Percentiles rank a stretch among this genome's conserved stretches.
phyloP scores from a whole-genome alignment of 2,888 invertebrate species.

The Cerastoderma edule region DNA sequence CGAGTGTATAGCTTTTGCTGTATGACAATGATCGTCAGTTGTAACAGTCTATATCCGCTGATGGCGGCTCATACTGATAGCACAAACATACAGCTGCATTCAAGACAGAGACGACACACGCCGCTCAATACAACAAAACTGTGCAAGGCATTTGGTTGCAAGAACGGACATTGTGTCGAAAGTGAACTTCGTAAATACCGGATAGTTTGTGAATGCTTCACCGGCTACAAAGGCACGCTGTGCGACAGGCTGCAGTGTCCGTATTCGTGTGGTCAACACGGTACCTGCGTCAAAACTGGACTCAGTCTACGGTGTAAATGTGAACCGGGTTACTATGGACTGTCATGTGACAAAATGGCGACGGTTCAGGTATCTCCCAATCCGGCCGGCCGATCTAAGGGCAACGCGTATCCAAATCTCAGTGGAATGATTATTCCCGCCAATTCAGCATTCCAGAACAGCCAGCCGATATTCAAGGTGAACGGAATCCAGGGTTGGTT shows the following conservation, averaged over 20 bases:
- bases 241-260: conserved; percentile 54
- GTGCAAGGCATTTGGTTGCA: conserved; percentile 58
- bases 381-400: background rate
- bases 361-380: background rate
- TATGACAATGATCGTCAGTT: background rate
- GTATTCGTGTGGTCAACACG: conserved; percentile 52
- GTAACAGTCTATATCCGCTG: conserved; percentile 6
- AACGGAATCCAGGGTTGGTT: conserved; percentile 36
- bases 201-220: conserved; percentile 56
- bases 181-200: conserved; percentile 50
- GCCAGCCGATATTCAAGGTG: conserved; percentile 3
- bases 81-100: background rate
- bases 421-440: background rate
- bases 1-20: background rate
- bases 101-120: conserved; percentile 41
- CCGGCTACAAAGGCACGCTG: conserved; percentile 53
- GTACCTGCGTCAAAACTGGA: conserved; percentile 48
- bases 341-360: conserved; percentile 35
- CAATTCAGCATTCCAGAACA: background rate
- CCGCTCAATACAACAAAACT: conserved; percentile 39
- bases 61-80: background rate
- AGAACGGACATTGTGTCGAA: conserved; percentile 55
- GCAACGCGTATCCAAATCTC: background rate
- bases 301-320: conserved; percentile 48
- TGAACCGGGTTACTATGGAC: conserved; percentile 46